phyloP scores from a whole-genome alignment of 2,113 vertebrate genomes.

The Alces alces region DNA sequence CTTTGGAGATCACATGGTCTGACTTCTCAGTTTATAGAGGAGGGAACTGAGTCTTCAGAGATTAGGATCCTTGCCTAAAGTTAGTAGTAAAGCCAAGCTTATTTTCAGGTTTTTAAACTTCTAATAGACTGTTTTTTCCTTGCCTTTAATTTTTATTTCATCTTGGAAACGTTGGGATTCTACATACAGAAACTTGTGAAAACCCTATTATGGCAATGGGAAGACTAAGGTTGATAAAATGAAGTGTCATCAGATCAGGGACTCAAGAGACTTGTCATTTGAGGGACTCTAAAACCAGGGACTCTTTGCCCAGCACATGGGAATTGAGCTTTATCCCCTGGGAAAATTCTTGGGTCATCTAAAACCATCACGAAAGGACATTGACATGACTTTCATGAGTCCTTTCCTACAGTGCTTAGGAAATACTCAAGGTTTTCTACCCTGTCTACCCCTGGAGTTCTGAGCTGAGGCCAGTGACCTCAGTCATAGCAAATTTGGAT shows the following conservation, averaged over 20 bases:
- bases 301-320: neutral
- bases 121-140: neutral
- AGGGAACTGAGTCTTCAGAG: neutral
- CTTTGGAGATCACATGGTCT: neutral
- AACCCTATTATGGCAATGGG: neutral
- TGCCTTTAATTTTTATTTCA: conserved; percentile 15
- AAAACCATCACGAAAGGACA: neutral
- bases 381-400: neutral
- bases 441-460: neutral
- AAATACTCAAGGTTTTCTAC: neutral
- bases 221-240: neutral
- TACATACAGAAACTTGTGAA: neutral
- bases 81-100: neutral
- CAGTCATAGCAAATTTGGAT: neutral
- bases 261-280: neutral
- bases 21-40: neutral
- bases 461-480: neutral
- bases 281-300: neutral
- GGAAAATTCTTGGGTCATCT: neutral
- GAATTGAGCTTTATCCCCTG: neutral
- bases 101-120: neutral
- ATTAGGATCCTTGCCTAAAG: neutral
- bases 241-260: neutral
- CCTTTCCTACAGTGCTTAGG: neutral
- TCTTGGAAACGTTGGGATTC: neutral